Percentiles rank a stretch among this genome's conserved stretches.
Evolutionary conservation across 2,113 vertebrate species (phyloP).

Genomic region (Poeciliopsis retropinna): DNA sequence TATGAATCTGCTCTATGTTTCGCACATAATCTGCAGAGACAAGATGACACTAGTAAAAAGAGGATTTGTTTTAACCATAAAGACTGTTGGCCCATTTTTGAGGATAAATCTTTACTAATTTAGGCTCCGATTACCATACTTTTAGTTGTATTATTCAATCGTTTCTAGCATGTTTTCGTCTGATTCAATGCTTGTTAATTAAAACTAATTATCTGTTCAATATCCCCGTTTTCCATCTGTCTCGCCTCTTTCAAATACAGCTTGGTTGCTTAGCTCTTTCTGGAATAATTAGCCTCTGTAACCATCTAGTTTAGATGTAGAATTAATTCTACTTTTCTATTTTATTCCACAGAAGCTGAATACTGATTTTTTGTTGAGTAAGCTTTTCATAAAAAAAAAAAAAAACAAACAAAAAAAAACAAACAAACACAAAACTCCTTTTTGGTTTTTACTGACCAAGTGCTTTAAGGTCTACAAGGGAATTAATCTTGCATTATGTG

Average conservation of each 20-base stretch:
- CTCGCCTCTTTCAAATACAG: neutral
- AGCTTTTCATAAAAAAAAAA: neutral
- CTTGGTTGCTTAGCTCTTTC: neutral
- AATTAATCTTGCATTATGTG: neutral
- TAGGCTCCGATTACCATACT: neutral
- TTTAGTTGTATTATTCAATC: neutral
- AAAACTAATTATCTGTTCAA: constrained; percentile 1
- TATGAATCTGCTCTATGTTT: too few species aligned
- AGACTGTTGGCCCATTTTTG: neutral
- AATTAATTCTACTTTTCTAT: neutral
- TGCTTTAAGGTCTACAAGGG: neutral
- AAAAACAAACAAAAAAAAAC: neutral
- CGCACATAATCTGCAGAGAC: too few species aligned
- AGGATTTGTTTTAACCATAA: too few species aligned
- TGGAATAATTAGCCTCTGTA: neutral
- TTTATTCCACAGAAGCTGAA: neutral
- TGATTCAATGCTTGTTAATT: neutral
- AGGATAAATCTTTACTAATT: neutral
- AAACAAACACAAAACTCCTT: too few species aligned
- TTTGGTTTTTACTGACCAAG: neutral
- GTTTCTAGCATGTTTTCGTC: neutral
- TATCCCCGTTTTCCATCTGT: neutral
- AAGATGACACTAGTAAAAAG: too few species aligned
- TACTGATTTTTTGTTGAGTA: neutral
- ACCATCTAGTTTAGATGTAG: neutral